These are phyloP conservation scores for Bombyx mandarina DNA, from an alignment of 1,140 invertebrate species.

Conservation along the genomic window DNA sequence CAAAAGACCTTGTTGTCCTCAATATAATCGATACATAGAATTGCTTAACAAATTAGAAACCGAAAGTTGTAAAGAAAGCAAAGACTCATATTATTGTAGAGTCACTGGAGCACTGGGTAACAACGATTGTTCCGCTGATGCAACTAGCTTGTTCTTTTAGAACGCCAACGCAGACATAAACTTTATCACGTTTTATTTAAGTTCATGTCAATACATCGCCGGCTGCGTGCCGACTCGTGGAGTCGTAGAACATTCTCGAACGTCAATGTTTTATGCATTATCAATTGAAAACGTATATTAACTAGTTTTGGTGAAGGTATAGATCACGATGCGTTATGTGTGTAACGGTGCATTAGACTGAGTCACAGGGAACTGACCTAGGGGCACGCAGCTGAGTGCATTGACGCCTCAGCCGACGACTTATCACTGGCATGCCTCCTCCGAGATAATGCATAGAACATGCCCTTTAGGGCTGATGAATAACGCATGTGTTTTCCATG, in stretches of 20 bases:
- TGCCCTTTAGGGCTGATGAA: constrained; percentile 49
- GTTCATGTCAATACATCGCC: constrained; percentile 18
- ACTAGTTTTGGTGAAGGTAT: constrained; percentile 22
- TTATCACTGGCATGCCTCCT: constrained; percentile 61
- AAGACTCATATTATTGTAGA: constrained; percentile 49
- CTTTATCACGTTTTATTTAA: neutral
- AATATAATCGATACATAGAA: neutral
- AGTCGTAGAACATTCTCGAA: constrained; percentile 2
- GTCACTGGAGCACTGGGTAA: constrained; percentile 59
- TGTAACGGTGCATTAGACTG: constrained; percentile 64
- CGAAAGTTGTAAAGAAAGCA: constrained; percentile 51
- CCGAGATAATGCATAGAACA: constrained; percentile 56
- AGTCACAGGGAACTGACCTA: constrained; percentile 69
- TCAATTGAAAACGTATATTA: neutral
- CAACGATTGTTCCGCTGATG: constrained; percentile 43
- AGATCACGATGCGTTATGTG: constrained; percentile 52
- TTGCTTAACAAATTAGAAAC: constrained; percentile 32
- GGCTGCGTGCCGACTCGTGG: constrained; percentile 3
- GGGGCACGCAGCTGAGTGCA: constrained; percentile 62
- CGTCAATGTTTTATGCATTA: constrained; percentile 11
- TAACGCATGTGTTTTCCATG: constrained; percentile 54
- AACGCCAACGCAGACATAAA: neutral
- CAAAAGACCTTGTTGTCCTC: no score
- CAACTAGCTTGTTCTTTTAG: constrained; percentile 29
- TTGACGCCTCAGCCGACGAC: constrained; percentile 55